Evolutionary conservation across 2,888 invertebrate genomes (phyloP).

Genomic region (Petrolisthes manimaculis): DNA sequence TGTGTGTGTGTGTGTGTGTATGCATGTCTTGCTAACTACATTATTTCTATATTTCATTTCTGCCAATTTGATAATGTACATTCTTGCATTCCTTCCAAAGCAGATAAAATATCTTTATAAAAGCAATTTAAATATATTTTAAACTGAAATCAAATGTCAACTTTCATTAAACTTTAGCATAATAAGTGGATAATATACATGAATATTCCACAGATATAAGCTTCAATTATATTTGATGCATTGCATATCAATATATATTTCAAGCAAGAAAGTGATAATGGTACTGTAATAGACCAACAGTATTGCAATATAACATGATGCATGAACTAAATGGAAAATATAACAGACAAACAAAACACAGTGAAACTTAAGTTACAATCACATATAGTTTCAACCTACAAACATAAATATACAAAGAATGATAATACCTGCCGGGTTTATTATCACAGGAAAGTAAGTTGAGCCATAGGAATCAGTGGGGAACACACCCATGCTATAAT

Average conservation of each 20-base stretch:
- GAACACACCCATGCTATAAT: conserved; percentile 62
- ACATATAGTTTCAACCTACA: background rate
- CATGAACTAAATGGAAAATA: background rate
- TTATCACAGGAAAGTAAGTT: conserved; percentile 62
- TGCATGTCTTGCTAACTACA: background rate
- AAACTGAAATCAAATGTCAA: background rate
- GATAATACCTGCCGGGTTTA: conserved; percentile 63
- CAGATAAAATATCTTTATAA: background rate
- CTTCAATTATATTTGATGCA: background rate
- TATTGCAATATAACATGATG: background rate
- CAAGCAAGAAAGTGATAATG: background rate
- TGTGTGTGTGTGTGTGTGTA: conserved; percentile 47
- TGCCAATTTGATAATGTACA: background rate
- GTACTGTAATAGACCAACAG: background rate
- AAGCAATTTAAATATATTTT: background rate
- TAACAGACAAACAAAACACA: background rate
- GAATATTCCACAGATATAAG: background rate
- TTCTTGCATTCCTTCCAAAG: background rate
- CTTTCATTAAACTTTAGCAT: background rate
- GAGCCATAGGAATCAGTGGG: conserved; percentile 64
- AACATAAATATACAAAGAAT: background rate
- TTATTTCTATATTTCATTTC: background rate
- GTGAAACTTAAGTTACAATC: background rate
- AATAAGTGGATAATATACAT: background rate
- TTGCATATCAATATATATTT: background rate